These are phyloP conservation scores for Hippocampus comes DNA, from an alignment of 2,113 vertebrate species.

Conservation along the genomic window DNA sequence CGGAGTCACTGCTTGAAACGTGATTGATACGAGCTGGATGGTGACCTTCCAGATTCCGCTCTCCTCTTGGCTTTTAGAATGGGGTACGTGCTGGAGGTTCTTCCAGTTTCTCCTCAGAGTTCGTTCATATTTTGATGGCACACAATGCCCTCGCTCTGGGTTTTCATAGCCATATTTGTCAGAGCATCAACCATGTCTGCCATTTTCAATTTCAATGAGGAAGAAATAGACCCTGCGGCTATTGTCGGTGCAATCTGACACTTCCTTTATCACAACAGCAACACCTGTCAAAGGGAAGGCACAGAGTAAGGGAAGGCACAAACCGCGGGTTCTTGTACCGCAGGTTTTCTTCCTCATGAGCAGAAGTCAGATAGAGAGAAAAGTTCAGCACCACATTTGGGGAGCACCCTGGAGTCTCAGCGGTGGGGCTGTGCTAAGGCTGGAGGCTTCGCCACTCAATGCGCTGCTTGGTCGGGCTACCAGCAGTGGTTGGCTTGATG, in stretches of 20 bases:
- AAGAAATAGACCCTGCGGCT: slow-evolving; percentile 41
- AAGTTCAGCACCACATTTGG: slow-evolving; percentile 36
- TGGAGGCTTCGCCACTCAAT: slow-evolving; percentile 39
- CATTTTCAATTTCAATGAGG: slow-evolving; percentile 39
- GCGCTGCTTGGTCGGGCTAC: slow-evolving; percentile 62
- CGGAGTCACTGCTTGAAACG: slow-evolving; percentile 30
- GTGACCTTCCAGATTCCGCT: slow-evolving; percentile 55
- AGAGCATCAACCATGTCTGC: slow-evolving; percentile 41
- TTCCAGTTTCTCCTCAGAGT: slow-evolving; percentile 40
- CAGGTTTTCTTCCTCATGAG: slow-evolving; percentile 15
- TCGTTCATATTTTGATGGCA: slow-evolving; percentile 60
- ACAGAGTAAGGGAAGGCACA: slow-evolving; percentile 14
- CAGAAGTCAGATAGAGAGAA: slow-evolving; percentile 37
- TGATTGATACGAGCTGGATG: slow-evolving; percentile 58
- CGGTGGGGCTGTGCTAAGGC: slow-evolving; percentile 53
- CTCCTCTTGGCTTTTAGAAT: slow-evolving; percentile 45
- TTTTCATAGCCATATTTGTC: slow-evolving; percentile 43
- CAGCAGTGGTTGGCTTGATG: slow-evolving; percentile 50
- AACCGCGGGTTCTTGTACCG: slow-evolving; percentile 1
- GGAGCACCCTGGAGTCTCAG: slow-evolving; percentile 50
- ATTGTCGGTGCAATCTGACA: slow-evolving; percentile 36
- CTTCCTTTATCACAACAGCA: slow-evolving; percentile 37
- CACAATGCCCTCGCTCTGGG: slow-evolving; percentile 49
- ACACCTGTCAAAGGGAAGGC: slow-evolving; percentile 44
- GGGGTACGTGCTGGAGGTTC: slow-evolving; percentile 27